phyloP scores from a whole-genome alignment of 2,888 invertebrate genomes.

The Xestia ashworthii region DNA sequence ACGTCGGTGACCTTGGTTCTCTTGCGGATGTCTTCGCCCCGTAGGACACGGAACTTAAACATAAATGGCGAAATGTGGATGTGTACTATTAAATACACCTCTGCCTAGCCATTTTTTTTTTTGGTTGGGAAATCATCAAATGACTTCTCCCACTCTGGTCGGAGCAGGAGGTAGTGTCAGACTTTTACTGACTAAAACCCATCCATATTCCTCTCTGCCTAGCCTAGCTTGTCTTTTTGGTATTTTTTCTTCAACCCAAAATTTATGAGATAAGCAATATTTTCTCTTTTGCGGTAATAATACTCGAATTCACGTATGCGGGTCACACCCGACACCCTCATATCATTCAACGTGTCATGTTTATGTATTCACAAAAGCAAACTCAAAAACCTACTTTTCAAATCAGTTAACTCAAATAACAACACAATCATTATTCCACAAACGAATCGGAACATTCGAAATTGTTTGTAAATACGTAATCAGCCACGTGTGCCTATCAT shows the following conservation, averaged over 20 bases:
- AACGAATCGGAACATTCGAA: constrained; percentile 58
- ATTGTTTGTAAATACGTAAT: constrained; percentile 72
- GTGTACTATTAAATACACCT: too few species aligned
- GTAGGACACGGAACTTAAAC: too few species aligned
- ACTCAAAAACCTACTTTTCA: constrained; percentile 44
- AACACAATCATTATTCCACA: constrained; percentile 59
- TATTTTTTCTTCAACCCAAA: constrained; percentile 11
- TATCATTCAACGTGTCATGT: constrained; percentile 53
- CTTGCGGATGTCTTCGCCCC: too few species aligned
- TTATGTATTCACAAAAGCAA: constrained; percentile 51
- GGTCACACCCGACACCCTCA: constrained; percentile 16
- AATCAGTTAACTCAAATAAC: constrained; percentile 57
- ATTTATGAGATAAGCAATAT: constrained; percentile 1
- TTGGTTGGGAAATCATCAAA: too few species aligned
- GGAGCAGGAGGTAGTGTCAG: too few species aligned
- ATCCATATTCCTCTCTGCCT: too few species aligned
- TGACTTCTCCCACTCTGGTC: too few species aligned
- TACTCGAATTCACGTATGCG: constrained; percentile 21
- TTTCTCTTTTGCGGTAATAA: constrained; percentile 12
- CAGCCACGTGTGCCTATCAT: constrained; percentile 73
- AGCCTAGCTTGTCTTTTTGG: background rate
- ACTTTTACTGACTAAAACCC: too few species aligned
- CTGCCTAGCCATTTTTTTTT: too few species aligned
- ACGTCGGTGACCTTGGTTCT: too few species aligned
- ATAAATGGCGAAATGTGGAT: too few species aligned